A percentile compares a stretch with the other conserved stretches of the same genome.
These are phyloP conservation scores for Pangasius krempfi DNA, from an alignment of 2,797 vertebrate species.

Conservation along the genomic window DNA sequence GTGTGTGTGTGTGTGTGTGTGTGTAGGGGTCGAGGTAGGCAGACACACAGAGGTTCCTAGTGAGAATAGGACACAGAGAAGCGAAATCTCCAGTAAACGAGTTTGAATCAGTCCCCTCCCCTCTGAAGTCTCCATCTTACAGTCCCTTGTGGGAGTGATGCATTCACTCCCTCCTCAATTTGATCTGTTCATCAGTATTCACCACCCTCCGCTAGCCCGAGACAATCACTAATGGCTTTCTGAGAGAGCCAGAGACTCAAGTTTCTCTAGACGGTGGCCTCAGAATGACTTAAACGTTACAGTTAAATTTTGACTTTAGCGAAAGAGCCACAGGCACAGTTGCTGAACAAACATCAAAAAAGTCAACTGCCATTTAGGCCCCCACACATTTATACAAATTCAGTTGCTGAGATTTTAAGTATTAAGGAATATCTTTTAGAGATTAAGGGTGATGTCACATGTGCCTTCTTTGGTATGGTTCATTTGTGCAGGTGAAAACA, in stretches of 20 bases:
- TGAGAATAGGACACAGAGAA: constrained; percentile 30
- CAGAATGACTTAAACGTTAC: constrained; percentile 3
- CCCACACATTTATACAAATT: background rate
- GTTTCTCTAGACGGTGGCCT: background rate
- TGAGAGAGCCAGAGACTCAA: constrained; percentile 18
- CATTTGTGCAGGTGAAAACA: background rate
- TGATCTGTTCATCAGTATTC: constrained; percentile 46
- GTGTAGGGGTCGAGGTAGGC: constrained; percentile 4
- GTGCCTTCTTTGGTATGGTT: background rate
- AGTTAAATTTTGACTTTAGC: too few relatives aligned
- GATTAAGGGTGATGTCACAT: background rate
- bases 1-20: constrained; percentile 36
- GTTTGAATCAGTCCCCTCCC: constrained; percentile 36
- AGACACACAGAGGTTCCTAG: constrained; percentile 32
- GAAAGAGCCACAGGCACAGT: background rate
- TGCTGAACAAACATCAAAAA: background rate
- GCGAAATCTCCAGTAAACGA: constrained; percentile 48
- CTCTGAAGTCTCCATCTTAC: constrained; percentile 24
- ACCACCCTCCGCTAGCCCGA: constrained; percentile 2
- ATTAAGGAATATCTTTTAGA: background rate
- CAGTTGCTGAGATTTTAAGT: background rate
- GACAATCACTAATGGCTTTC: constrained; percentile 38
- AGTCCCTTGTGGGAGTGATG: constrained; percentile 4
- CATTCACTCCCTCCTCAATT: constrained; percentile 34
- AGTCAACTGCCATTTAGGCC: background rate